Base-by-base conservation (phyloP, 1,140 invertebrate genomes). In the Papilio dardanus region DNA sequence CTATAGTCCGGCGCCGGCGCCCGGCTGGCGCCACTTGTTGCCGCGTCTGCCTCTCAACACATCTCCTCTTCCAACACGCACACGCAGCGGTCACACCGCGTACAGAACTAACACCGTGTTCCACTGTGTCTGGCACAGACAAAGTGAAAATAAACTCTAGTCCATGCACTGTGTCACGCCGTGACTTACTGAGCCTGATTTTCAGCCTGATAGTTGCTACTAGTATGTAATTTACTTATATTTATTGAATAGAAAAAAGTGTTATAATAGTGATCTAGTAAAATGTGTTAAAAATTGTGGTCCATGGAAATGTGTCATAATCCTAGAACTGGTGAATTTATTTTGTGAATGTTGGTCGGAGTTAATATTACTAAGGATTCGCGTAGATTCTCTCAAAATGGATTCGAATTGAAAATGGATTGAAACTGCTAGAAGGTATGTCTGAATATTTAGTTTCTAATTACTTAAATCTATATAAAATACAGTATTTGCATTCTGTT, bases 1-100 rank as follows among this genome's bases (percentile, higher is more conserved):
- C 65, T 67, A 30, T n/a, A 19, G 0, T 12, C 30, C 62, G 65
- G 65, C 65, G 65, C 65, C 31, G 65, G 65, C 65, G 65, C 65
- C 65, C 65, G 31, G 7, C 16, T n/a, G 65, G 28, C 2, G 6
- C 5, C 16, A 67, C 65, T 67, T 67, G 65, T 67, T 67, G 65
- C 28, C 10, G 6, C 65, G 65, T 31, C 65, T 67, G 12, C n/a
- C 6, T 19, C 31, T 30, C 28, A 35, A 10, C 3, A 66, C 62
- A 16, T 24, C 54, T 10, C 62, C 28, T 65, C 30, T 66, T 66
- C 62, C 65, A 66, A 19, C 65, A 66, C 28, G 28, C 58, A 62
- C 58, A 31, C 65, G 31, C 65, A 35, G 30, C 65, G 31, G 31
- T 33, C 14, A 33, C 24, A 24, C 28, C 28, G 7, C 31, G 14